Conservation (phyloP, 2,888 invertebrate species). For the Corbicula japonica region DNA sequence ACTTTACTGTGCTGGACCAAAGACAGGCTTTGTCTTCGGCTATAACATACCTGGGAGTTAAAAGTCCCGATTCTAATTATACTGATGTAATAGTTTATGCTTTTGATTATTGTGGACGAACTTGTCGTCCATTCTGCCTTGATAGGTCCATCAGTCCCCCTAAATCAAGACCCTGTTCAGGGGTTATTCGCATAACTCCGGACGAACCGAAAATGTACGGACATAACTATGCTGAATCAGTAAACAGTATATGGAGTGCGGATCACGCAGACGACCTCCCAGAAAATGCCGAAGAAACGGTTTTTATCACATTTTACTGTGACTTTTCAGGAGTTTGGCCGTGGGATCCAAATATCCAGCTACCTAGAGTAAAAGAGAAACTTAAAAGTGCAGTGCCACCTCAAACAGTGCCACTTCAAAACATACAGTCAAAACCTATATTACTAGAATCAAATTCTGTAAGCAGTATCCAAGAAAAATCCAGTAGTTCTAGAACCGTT, state of each 20-base stretch:
- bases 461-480: too few relatives aligned
- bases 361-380: background rate
- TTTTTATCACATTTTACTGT: constrained; percentile 63
- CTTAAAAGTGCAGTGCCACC: too few relatives aligned
- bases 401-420: background rate
- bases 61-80: constrained; percentile 61
- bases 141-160: constrained; percentile 43
- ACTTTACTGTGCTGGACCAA: constrained; percentile 65
- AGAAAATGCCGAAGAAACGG: constrained; percentile 33
- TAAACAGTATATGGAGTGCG: constrained; percentile 59
- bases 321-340: constrained; percentile 66
- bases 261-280: constrained; percentile 57
- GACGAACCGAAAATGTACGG: constrained; percentile 64
- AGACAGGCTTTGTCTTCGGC: constrained; percentile 62
- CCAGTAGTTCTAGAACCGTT: too few relatives aligned
- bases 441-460: constrained; percentile 16
- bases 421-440: constrained; percentile 4
- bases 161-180: constrained; percentile 61
- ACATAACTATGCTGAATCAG: constrained; percentile 61
- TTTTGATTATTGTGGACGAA: constrained; percentile 64
- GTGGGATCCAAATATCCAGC: constrained; percentile 54
- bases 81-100: constrained; percentile 65
- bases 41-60: constrained; percentile 62
- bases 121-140: constrained; percentile 61
- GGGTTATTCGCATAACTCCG: constrained; percentile 58